Evolutionary conservation across 2,888 invertebrate species (phyloP).

Genomic region (Ferdinandea cuprea): DNA sequence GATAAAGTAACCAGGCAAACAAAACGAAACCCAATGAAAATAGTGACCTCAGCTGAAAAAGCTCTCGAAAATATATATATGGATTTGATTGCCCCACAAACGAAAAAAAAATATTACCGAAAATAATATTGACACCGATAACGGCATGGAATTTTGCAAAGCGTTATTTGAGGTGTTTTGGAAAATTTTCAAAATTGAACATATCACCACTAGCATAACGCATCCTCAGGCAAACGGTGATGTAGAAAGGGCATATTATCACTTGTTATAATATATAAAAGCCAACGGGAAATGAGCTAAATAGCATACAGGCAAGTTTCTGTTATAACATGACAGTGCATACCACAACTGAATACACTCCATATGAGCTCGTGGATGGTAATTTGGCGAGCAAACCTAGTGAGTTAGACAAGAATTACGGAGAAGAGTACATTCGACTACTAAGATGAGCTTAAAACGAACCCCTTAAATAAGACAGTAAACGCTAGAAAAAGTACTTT

Average conservation of each 20-base stretch:
- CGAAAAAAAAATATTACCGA: conserved; percentile 28
- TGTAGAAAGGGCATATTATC: conserved; percentile 28
- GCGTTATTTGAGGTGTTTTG: too few species aligned
- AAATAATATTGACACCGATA: conserved; percentile 35
- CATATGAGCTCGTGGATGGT: too few species aligned
- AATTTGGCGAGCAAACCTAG: too few species aligned
- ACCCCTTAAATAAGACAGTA: conserved; percentile 22
- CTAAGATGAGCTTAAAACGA: conserved; percentile 27
- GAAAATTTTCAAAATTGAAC: too few species aligned
- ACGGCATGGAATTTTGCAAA: too few species aligned
- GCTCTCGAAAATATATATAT: conserved; percentile 48
- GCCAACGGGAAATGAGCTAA: conserved; percentile 29
- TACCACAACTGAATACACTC: conserved; percentile 35
- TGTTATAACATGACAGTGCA: conserved; percentile 39
- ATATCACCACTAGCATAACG: conserved; percentile 32
- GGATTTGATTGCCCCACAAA: conserved; percentile 40
- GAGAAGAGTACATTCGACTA: conserved; percentile 24
- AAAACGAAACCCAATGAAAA: conserved; percentile 41
- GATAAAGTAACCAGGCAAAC: conserved; percentile 31
- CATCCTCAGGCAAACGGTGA: conserved; percentile 44
- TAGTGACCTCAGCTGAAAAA: conserved; percentile 35
- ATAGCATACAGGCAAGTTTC: conserved; percentile 29
- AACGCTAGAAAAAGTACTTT: conserved; percentile 22
- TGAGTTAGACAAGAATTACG: too few species aligned
- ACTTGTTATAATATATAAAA: conserved; percentile 45